Conservation (phyloP, 2,797 vertebrate genomes). For the Decapterus maruadsi region DNA sequence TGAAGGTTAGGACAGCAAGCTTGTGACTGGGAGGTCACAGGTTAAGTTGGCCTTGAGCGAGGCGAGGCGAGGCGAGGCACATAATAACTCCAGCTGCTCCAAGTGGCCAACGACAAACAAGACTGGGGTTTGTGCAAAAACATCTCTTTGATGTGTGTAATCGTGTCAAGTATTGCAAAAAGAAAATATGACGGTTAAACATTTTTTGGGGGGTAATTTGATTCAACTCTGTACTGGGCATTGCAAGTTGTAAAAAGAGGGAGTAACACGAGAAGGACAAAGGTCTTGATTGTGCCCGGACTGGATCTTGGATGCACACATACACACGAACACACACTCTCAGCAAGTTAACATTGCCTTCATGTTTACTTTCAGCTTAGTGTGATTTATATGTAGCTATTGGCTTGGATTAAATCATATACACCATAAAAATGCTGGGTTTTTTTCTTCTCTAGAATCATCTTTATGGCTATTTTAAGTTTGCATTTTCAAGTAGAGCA, state of each 20-base stretch:
- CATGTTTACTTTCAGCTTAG: background rate
- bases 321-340: background rate
- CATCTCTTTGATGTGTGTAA: background rate
- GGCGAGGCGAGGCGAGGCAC: constrained; percentile 1
- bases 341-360: background rate
- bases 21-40: constrained; percentile 23
- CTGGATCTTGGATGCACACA: constrained; percentile 2
- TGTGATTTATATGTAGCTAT: constrained; percentile 3
- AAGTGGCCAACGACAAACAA: constrained; percentile 34
- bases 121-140: constrained; percentile 15
- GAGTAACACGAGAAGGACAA: constrained; percentile 17
- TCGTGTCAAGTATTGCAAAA: constrained; percentile 21
- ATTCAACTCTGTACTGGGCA: background rate
- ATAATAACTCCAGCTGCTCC: constrained; percentile 42
- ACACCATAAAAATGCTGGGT: background rate
- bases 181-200: background rate
- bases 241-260: accelerated
- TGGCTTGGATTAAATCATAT: background rate
- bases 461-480: background rate
- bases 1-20: constrained; percentile 15
- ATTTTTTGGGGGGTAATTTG: background rate
- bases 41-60: constrained; percentile 46
- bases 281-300: constrained; percentile 4
- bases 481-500: background rate
- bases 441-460: background rate